These are phyloP conservation scores for Arrhopalites spinosus DNA, from an alignment of 2,888 invertebrate species.

Conservation along the genomic window DNA sequence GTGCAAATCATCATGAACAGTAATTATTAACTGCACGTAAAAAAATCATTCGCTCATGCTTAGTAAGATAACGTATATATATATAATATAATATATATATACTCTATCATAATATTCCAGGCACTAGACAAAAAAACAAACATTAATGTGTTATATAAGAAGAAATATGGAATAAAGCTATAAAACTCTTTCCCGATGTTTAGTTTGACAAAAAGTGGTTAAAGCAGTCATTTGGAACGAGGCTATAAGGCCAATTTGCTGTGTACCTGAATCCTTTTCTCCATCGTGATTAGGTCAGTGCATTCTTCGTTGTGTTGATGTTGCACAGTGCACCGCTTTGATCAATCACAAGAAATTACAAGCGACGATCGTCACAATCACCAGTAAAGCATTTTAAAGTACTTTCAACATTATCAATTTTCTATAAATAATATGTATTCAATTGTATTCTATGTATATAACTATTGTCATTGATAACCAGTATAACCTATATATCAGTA, in stretches of 20 bases:
- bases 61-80: constrained; percentile 5
- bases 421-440: too few species aligned
- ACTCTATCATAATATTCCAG: constrained; percentile 2
- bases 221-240: constrained; percentile 24
- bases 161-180: background rate
- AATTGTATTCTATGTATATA: too few species aligned
- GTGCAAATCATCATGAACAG: too few species aligned
- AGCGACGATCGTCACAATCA: constrained; percentile 34
- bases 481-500: too few species aligned
- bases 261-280: constrained; percentile 77
- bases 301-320: constrained; percentile 94
- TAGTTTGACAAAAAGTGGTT: too few species aligned
- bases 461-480: too few species aligned
- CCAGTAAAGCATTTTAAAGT: constrained; percentile 22
- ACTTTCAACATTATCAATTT: background rate
- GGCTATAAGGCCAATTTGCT: too few species aligned
- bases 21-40: background rate
- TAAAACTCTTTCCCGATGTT: constrained; percentile 9
- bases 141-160: background rate
- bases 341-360: constrained; percentile 56
- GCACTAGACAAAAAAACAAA: background rate
- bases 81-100: background rate
- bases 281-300: constrained; percentile 91
- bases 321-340: constrained; percentile 80
- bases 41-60: constrained; percentile 12